A percentile compares a stretch with the other conserved stretches of the same genome.
phyloP scores from a whole-genome alignment of 1,140 invertebrate genomes.

The Eriocheir sinensis region DNA sequence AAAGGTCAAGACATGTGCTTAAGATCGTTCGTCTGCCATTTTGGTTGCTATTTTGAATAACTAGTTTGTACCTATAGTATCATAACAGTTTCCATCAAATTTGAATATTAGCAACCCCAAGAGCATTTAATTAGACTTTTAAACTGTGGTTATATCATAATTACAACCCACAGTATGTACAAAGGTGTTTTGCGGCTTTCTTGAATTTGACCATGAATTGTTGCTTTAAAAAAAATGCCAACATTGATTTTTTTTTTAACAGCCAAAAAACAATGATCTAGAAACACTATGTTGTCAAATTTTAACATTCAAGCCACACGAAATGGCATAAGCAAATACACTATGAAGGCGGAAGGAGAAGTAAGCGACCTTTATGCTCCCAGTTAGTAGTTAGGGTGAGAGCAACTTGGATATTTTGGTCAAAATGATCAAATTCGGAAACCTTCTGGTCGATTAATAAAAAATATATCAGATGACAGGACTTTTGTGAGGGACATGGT shows the following conservation, averaged over 20 bases:
- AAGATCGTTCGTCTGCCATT: background rate
- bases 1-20: background rate
- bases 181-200: background rate
- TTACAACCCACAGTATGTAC: slow-evolving; percentile 13
- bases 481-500: too few relatives aligned
- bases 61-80: slow-evolving; percentile 15
- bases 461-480: too few relatives aligned
- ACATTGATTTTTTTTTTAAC: too few relatives aligned
- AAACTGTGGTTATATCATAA: slow-evolving; percentile 4
- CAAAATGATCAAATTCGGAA: too few relatives aligned
- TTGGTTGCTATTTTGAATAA: slow-evolving; percentile 25
- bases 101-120: background rate
- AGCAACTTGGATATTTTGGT: too few relatives aligned
- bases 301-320: slow-evolving; percentile 11
- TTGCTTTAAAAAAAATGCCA: background rate
- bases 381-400: too few relatives aligned
- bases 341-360: too few relatives aligned
- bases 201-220: slow-evolving; percentile 3
- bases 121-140: slow-evolving; percentile 16
- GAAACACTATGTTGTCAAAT: slow-evolving; percentile 15
- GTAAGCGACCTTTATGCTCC: too few relatives aligned
- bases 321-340: too few relatives aligned
- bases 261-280: too few relatives aligned
- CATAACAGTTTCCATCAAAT: too few relatives aligned
- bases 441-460: too few relatives aligned